Conservation (phyloP, 2,797 vertebrate genomes). For the Sebastes elongatus region DNA sequence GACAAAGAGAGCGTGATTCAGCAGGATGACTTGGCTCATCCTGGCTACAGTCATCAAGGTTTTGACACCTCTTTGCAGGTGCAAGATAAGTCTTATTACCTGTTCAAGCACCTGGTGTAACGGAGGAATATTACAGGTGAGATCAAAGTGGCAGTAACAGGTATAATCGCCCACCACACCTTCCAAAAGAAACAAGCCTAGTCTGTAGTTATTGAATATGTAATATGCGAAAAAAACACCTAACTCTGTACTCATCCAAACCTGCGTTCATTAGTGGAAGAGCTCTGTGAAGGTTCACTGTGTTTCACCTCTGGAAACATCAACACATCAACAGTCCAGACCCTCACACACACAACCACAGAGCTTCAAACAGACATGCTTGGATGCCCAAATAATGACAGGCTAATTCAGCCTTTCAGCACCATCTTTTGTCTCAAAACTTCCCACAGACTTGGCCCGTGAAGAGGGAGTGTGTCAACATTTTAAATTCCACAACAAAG, state of each 20-base stretch:
- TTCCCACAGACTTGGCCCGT: constrained; percentile 51
- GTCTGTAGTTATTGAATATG: constrained; percentile 51
- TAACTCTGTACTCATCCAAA: constrained; percentile 35
- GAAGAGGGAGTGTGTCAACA: constrained; percentile 66
- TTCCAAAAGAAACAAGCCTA: neutral
- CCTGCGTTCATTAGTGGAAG: constrained; percentile 41
- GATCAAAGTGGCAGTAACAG: constrained; percentile 56
- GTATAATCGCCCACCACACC: neutral
- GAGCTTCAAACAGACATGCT: constrained; percentile 57
- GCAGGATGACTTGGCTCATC: constrained; percentile 50
- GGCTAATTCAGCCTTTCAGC: constrained; percentile 77
- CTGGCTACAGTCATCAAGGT: constrained; percentile 15
- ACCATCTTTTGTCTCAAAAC: constrained; percentile 71
- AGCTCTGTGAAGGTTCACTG: constrained; percentile 61
- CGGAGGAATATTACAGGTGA: constrained; percentile 41
- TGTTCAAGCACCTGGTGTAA: constrained; percentile 61
- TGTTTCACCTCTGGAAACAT: constrained; percentile 71
- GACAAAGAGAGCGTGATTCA: constrained; percentile 54
- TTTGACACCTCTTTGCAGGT: constrained; percentile 69
- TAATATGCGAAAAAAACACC: constrained; percentile 26
- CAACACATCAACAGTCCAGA: constrained; percentile 65
- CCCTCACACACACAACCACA: constrained; percentile 24
- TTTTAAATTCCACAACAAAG: constrained; percentile 66
- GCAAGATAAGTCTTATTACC: constrained; percentile 43
- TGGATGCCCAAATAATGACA: constrained; percentile 73